Evolutionary conservation across 1,140 invertebrate species (phyloP).

Genomic region (Sinella curviseta): DNA sequence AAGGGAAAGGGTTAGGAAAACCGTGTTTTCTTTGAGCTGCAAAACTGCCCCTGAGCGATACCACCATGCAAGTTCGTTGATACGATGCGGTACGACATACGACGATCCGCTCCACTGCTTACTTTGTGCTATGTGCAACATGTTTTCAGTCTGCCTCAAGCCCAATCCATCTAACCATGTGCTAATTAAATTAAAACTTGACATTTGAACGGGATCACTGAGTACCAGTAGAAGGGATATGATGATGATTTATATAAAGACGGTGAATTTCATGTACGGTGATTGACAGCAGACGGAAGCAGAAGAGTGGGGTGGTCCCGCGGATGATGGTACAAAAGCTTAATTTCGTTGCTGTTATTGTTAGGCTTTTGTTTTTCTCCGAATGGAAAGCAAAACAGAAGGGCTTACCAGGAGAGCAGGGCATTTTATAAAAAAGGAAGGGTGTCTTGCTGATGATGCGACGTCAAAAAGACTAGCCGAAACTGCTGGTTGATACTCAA

Average conservation of each 20-base stretch:
- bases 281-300: neutral
- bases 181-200: slow-evolving; percentile 16
- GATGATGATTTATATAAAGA: neutral
- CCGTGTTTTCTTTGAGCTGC: no score
- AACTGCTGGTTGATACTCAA: no score
- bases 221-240: neutral
- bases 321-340: neutral
- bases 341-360: neutral
- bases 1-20: no score
- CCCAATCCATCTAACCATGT: neutral
- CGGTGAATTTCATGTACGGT: neutral
- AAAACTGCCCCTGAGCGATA: no score
- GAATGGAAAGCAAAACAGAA: neutral
- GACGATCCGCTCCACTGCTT: no score
- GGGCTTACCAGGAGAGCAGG: neutral
- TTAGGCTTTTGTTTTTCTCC: neutral
- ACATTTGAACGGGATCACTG: neutral
- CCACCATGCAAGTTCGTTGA: no score
- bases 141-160: neutral
- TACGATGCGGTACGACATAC: no score
- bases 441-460: neutral
- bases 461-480: no score
- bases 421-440: no score
- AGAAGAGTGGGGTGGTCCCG: neutral
- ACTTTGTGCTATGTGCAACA: neutral